phyloP scores from a whole-genome alignment of 1,140 invertebrate species.

The Pseudobourletiella spinata region DNA sequence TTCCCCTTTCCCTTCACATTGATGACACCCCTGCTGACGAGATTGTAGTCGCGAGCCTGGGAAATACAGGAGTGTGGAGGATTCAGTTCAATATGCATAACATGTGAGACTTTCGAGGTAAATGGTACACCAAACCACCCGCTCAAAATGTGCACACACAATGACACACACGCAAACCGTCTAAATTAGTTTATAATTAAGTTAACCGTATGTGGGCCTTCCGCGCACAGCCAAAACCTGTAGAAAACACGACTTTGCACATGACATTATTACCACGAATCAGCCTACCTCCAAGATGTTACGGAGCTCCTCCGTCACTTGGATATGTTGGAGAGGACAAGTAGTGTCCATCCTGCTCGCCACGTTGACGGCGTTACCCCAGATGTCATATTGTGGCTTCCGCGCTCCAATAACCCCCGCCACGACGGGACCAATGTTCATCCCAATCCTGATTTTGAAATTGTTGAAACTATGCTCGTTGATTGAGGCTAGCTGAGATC shows the following conservation, averaged over 20 bases:
- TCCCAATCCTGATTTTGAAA: slow-evolving; percentile 85
- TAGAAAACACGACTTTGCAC: no score
- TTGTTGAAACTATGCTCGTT: slow-evolving; percentile 96
- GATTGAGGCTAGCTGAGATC: slow-evolving; percentile 76
- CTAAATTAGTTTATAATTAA: no score
- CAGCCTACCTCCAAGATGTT: slow-evolving; percentile 61
- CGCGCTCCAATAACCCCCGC: slow-evolving; percentile 78
- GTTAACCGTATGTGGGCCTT: no score
- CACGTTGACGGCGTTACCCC: slow-evolving; percentile 91
- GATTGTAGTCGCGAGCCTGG: slow-evolving; percentile 51
- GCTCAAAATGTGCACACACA: no score
- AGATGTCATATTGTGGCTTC: slow-evolving; percentile 81
- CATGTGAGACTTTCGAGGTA: background rate
- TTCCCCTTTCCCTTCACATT: slow-evolving; percentile 90
- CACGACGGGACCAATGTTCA: slow-evolving; percentile 81
- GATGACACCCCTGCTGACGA: slow-evolving; percentile 69
- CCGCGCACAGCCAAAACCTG: no score
- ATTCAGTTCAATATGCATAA: background rate
- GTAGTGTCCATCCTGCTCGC: slow-evolving; percentile 82
- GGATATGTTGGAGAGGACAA: slow-evolving; percentile 68
- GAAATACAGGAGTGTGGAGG: background rate
- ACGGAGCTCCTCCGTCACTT: slow-evolving; percentile 75
- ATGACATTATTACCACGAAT: no score
- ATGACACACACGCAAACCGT: no score
- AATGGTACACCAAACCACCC: no score